Evolutionary conservation across 2,888 invertebrate species (phyloP).

Genomic region (Operophtera brumata): DNA sequence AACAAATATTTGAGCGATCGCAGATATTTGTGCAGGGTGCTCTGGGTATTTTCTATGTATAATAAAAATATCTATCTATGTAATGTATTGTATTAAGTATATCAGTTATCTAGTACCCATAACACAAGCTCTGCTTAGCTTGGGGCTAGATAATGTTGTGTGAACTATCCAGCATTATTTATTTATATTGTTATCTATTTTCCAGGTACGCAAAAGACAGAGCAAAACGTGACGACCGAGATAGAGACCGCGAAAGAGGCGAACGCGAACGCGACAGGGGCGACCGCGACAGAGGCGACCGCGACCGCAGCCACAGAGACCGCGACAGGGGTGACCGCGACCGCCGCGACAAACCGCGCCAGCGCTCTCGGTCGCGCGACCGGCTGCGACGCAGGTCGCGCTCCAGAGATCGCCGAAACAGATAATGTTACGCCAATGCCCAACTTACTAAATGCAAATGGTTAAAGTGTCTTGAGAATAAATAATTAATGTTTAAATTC

Average conservation of each 20-base stretch:
- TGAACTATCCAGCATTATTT: too few relatives aligned
- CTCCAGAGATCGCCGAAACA: slow-evolving; percentile 67
- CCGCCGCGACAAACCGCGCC: slow-evolving; percentile 33
- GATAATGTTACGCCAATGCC: slow-evolving; percentile 54
- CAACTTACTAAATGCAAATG: slow-evolving; percentile 33
- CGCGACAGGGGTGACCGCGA: slow-evolving; percentile 43
- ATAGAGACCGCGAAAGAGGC: slow-evolving; percentile 49
- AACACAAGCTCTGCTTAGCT: too few relatives aligned
- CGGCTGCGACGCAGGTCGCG: slow-evolving; percentile 58
- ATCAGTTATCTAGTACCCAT: too few relatives aligned
- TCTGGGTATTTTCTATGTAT: too few relatives aligned
- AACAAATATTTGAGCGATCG: too few relatives aligned
- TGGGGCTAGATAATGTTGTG: too few relatives aligned
- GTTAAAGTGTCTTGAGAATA: slow-evolving; percentile 50
- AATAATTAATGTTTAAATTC: slow-evolving; percentile 54
- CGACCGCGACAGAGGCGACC: slow-evolving; percentile 27
- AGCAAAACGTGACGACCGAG: slow-evolving; percentile 65
- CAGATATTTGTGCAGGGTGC: too few relatives aligned
- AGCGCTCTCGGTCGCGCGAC: slow-evolving; percentile 52
- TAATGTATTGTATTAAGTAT: too few relatives aligned
- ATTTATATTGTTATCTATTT: slow-evolving; percentile 10
- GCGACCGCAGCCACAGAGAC: slow-evolving; percentile 17
- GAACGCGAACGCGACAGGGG: slow-evolving; percentile 38
- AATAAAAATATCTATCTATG: too few relatives aligned
- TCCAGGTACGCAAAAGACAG: slow-evolving; percentile 72